Evolutionary conservation across 1,140 invertebrate genomes (phyloP), one percentile per base, ranked within the genome.

Genomic region (Pygmarrhopalites habei): DNA sequence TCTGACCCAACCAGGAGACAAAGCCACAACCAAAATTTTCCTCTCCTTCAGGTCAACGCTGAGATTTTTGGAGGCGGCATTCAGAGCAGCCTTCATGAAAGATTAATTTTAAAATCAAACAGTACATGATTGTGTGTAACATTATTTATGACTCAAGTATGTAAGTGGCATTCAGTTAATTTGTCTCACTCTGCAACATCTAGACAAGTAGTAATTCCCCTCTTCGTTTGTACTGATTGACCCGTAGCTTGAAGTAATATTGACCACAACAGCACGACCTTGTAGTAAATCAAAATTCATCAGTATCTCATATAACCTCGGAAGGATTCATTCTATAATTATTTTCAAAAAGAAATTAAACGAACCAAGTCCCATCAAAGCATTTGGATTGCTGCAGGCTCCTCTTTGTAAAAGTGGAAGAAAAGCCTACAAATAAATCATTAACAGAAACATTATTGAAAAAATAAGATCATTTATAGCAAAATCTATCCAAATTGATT

Each of bases 1-100:
- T 71, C 84, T 83, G 0, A 93, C 88, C 91, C 91, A 95, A 1
- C 92, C 92, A 1, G 92, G 92, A 78, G 95, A 90, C 47, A 95
- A 72, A 47, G 81, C 81, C 0, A 84, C 77, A 0, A 83, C 85
- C 3, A 92, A 70, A 62, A 95, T 92, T 29, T 83, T 82, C 70
- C 86, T 80, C 32, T 82, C 77, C 72, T 85, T 85, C 26, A 95
- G 77, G 76, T 95, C 91, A 17, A 88, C 73, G 69, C 88, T 88
- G 79, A 95, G 79, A 4, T 87, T 88, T 75, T 86, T 60, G 39
- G 51, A 60, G 1, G 26, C 25, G 7, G 25, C 28, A 28, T 62
- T 62, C n/a, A 47, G 5, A n/a, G 53, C 60, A 56, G 59, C 62
- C 25, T 62, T n/a, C n/a, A n/a, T n/a, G n/a, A n/a, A n/a, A n/a